Evolutionary conservation across 1,140 invertebrate species (phyloP).

Genomic region (Bombus pyrosoma): DNA sequence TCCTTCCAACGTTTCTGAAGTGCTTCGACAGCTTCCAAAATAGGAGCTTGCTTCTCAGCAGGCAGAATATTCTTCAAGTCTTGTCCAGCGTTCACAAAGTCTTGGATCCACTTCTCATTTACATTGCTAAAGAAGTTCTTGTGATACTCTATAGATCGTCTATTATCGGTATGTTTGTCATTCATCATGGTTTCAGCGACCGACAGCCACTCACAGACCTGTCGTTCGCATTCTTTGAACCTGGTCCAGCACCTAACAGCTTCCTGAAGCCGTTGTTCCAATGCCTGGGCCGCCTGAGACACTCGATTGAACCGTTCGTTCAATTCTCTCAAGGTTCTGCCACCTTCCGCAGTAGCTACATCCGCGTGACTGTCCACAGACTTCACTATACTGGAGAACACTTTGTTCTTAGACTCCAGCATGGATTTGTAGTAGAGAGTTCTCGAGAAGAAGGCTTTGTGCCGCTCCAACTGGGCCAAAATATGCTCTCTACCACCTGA

Average conservation of each 20-base stretch:
- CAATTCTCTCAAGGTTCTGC: constrained; percentile 88
- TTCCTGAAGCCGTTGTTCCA: constrained; percentile 91
- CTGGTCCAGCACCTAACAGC: constrained; percentile 92
- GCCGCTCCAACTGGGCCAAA: constrained; percentile 89
- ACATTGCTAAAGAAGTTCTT: constrained; percentile 93
- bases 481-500: constrained; percentile 89
- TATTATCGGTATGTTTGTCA: constrained; percentile 91
- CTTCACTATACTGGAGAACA: constrained; percentile 93
- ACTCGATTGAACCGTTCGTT: constrained; percentile 92
- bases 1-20: constrained; percentile 91
- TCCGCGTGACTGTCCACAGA: constrained; percentile 87
- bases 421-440: constrained; percentile 96
- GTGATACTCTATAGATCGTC: constrained; percentile 90
- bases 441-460: constrained; percentile 94
- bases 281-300: constrained; percentile 88
- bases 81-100: constrained; percentile 90
- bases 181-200: constrained; percentile 91
- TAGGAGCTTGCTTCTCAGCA: constrained; percentile 85
- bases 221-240: constrained; percentile 90
- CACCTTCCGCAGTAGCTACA: constrained; percentile 88
- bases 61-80: constrained; percentile 90
- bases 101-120: constrained; percentile 91
- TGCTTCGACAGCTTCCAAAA: constrained; percentile 88
- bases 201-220: constrained; percentile 93
- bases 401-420: constrained; percentile 96